phyloP scores from a whole-genome alignment of 2,113 vertebrate genomes.

The Pluvianellus socialis region DNA sequence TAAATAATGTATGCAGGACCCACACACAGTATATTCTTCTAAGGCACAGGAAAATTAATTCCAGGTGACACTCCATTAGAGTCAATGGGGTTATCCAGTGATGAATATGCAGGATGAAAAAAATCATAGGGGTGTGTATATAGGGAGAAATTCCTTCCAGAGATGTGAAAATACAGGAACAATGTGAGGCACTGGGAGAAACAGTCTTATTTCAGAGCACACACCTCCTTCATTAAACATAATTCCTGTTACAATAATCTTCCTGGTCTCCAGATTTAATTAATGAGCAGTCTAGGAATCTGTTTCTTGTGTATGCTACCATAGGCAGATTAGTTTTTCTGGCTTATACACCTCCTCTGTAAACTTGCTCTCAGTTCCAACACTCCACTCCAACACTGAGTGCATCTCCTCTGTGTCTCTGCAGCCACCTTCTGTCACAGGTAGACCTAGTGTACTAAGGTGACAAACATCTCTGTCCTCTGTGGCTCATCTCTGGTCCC shows the following conservation, averaged over 20 bases:
- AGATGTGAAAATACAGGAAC: neutral
- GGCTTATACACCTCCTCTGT: neutral
- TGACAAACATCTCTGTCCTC: neutral
- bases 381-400: neutral
- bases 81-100: neutral
- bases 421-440: neutral
- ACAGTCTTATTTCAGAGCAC: neutral
- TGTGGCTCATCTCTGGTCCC: neutral
- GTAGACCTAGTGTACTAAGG: neutral
- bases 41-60: neutral
- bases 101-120: neutral
- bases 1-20: slow-evolving; percentile 34
- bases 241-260: neutral
- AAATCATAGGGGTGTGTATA: neutral
- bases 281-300: neutral
- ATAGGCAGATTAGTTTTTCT: neutral
- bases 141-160: neutral
- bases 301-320: neutral
- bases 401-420: neutral
- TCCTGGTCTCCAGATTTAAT: neutral
- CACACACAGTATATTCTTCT: neutral
- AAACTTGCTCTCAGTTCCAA: neutral
- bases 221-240: neutral
- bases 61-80: neutral
- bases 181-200: neutral